Conservation (phyloP, 2,888 invertebrate genomes). For the Lagria hirta region DNA sequence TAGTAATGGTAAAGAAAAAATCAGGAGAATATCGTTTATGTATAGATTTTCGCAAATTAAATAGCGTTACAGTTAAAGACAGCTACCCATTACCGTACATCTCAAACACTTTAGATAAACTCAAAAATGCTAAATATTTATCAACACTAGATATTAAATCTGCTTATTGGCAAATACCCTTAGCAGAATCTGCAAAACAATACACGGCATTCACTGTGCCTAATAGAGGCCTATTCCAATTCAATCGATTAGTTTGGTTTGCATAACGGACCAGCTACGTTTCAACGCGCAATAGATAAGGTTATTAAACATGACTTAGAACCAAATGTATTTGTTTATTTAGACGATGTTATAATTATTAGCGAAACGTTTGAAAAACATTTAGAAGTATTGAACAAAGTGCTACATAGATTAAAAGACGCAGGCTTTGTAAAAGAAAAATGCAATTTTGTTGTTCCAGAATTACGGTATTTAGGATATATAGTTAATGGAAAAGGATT, state of each 20-base stretch:
- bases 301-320: constrained; percentile 38
- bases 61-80: too few relatives aligned
- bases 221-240: constrained; percentile 37
- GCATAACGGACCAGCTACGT: constrained; percentile 37
- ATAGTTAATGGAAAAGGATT: constrained; percentile 14
- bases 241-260: constrained; percentile 36
- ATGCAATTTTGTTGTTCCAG: constrained; percentile 15
- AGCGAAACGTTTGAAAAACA: constrained; percentile 24
- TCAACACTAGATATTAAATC: constrained; percentile 33
- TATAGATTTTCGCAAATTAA: constrained; percentile 27
- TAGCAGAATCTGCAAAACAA: constrained; percentile 21
- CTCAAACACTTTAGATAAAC: too few relatives aligned
- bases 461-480: constrained; percentile 15
- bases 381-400: too few relatives aligned
- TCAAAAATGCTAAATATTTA: constrained; percentile 33
- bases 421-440: constrained; percentile 19
- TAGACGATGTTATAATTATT: constrained; percentile 37
- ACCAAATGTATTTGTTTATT: constrained; percentile 29
- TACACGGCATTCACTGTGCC: constrained; percentile 41
- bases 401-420: constrained; percentile 7
- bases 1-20: constrained; percentile 9
- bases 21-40: constrained; percentile 26
- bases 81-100: too few relatives aligned
- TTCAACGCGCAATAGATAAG: constrained; percentile 37
- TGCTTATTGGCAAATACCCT: constrained; percentile 40